Conservation (phyloP, 2,797 vertebrate species). For the Myripristis murdjan region DNA sequence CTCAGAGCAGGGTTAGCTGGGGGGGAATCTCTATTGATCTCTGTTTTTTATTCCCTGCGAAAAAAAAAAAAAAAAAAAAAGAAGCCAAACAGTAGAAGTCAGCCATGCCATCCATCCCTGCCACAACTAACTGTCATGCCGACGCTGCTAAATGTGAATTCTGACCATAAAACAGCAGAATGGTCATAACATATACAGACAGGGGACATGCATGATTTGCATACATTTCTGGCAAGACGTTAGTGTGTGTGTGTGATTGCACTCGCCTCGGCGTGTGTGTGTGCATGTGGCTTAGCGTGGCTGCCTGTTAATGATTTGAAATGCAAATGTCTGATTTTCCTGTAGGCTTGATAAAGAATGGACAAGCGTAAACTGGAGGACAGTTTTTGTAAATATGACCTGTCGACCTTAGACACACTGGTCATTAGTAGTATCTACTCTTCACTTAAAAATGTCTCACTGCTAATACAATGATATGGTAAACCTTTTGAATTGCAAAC, state of each 20-base stretch:
- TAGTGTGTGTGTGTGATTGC: neutral
- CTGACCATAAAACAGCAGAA: constrained; percentile 19
- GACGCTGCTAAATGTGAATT: constrained; percentile 54
- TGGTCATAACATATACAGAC: neutral
- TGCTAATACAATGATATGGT: no score
- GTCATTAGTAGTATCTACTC: no score
- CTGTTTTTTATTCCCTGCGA: constrained; percentile 63
- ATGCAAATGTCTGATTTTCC: constrained; percentile 14
- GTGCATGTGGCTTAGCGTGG: constrained; percentile 31
- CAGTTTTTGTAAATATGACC: neutral
- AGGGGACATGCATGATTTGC: constrained; percentile 17
- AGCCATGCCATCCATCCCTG: constrained; percentile 32
- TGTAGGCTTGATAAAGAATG: neutral
- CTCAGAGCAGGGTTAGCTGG: constrained; percentile 59
- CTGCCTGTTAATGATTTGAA: constrained; percentile 48
- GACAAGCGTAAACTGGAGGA: neutral
- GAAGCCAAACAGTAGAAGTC: constrained; percentile 52
- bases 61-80: constrained; percentile 59
- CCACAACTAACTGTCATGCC: constrained; percentile 36
- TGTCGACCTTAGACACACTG: no score
- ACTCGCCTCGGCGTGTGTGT: neutral
- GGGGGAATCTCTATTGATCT: constrained; percentile 69
- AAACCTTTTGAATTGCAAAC: no score
- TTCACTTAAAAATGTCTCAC: no score
- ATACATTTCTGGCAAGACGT: neutral